Conservation (phyloP, 1,140 invertebrate species). For the Drosophila erecta region DNA sequence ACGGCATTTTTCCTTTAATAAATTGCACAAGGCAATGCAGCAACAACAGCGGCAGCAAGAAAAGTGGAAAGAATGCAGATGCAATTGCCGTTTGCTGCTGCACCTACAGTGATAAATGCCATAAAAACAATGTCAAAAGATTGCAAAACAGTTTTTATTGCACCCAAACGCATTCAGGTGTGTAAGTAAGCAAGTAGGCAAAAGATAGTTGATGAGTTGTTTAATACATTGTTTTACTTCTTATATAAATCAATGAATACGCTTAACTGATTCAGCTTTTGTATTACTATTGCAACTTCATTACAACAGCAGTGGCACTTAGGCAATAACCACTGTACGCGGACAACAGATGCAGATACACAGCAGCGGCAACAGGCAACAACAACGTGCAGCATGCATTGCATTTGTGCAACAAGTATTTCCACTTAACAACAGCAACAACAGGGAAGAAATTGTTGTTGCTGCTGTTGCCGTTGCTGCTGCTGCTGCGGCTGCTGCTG, state of each 20-base stretch:
- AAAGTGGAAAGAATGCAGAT: constrained; percentile 62
- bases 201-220: background rate
- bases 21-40: constrained; percentile 81
- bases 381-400: constrained; percentile 63
- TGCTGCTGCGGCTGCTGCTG: constrained; percentile 45
- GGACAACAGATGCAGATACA: constrained; percentile 59
- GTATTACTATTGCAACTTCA: background rate
- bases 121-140: background rate
- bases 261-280: too few species aligned
- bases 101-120: constrained; percentile 50
- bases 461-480: constrained; percentile 18
- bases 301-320: constrained; percentile 12
- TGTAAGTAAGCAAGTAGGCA: too few species aligned
- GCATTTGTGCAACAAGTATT: constrained; percentile 84
- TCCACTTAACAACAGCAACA: constrained; percentile 78
- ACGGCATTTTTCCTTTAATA: constrained; percentile 83
- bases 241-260: too few species aligned
- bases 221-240: too few species aligned
- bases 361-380: constrained; percentile 40
- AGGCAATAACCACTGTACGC: constrained; percentile 51
- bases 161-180: background rate
- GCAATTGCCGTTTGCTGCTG: constrained; percentile 53
- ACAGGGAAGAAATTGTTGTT: constrained; percentile 41
- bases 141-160: background rate
- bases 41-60: constrained; percentile 47